Base-by-base conservation (phyloP, 2,113 vertebrate genomes). In the Cyprinodon tularosa region DNA sequence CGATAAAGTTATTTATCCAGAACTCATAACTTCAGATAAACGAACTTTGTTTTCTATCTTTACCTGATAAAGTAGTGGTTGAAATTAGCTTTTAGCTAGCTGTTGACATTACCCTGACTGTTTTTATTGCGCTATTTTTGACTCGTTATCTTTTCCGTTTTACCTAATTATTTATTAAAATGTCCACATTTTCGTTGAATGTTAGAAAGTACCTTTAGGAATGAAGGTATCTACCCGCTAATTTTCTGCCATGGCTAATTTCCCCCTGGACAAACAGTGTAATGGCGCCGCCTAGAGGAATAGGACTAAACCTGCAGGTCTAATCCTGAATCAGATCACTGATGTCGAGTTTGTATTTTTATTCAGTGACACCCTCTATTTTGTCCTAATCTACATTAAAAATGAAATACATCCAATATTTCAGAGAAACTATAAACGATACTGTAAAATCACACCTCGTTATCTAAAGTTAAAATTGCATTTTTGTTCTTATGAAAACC, bases 201-300 rank as follows among this genome's bases (percentile, higher is more conserved):
- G 9, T 1, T 0, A 0, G 12, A 12, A 15, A n/a, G 5, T 14
- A 0, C 1, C 15, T 3, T 44, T 4, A 15, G 0, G 3, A 3
- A 3, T 12, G n/a, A 13, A 15, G 1, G 4, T 38, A 14, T 22
- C 9, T 13, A 1, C 73, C 39, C 42, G 0, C 1, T 17, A 47
- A 0, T 0, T 17, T n/a, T 4, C n/a, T 63, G 44, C 47, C 42
- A 57, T 42, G n/a, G 59, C 64, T 50, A 13, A 8, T 12, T 11
- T n/a, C 4, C 3, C 39, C 3, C 22, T 4, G 37, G 37, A 0
- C 15, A 0, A 37, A 5, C 13, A 9, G 17, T 20, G 20, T 57
- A 4, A 15, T 0, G 12, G 66, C 68, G 77, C 68, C 71, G 15
- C 60, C 81, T 71, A 38, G 29, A 50, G 82, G 66, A 53, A 29